Conservation (phyloP, 2,113 vertebrate genomes). For the Otocyon megalotis region DNA sequence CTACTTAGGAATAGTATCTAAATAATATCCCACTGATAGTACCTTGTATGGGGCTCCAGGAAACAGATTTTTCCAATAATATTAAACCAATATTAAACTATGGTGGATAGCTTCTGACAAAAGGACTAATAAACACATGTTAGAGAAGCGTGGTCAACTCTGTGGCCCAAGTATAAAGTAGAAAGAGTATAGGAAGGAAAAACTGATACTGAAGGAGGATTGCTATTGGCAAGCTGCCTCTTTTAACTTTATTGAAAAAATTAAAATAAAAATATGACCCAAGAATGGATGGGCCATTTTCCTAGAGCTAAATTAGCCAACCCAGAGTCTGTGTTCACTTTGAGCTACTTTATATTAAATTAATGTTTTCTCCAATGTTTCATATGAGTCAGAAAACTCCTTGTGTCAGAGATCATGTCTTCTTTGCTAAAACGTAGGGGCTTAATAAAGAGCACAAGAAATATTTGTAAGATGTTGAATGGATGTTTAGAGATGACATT, state of each 20-base stretch:
- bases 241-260: background rate
- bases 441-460: background rate
- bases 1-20: background rate
- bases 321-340: background rate
- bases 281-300: background rate
- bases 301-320: background rate
- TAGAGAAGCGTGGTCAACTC: accelerated
- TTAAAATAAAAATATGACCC: background rate
- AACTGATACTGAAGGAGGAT: background rate
- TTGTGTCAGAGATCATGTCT: background rate
- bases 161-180: background rate
- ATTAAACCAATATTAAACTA: background rate
- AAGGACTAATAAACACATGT: background rate
- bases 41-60: background rate
- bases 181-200: background rate
- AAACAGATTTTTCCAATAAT: background rate
- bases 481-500: background rate
- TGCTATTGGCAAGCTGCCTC: background rate
- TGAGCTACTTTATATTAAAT: background rate
- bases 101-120: background rate
- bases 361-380: background rate
- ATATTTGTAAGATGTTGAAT: background rate
- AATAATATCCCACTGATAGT: background rate
- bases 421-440: background rate
- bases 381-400: background rate